Evolutionary conservation across 2,888 invertebrate genomes (phyloP).

Genomic region (Tachina grossa): DNA sequence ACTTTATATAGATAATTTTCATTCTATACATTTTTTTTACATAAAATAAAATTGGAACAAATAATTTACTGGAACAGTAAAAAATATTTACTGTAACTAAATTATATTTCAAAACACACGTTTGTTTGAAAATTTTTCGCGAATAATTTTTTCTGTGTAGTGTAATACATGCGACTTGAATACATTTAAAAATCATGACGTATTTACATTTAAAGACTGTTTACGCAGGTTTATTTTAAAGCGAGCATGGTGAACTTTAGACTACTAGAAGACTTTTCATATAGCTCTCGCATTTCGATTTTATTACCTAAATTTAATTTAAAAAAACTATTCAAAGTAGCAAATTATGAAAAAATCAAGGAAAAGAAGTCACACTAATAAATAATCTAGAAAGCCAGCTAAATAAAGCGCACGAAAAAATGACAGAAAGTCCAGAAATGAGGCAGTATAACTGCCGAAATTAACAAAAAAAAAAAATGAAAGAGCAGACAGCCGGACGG

Average conservation of each 20-base stretch:
- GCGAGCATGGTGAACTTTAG: background rate
- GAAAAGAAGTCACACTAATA: slow-evolving; percentile 42
- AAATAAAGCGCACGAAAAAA: slow-evolving; percentile 18
- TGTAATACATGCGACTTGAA: no score
- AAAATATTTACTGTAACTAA: no score
- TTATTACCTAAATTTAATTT: slow-evolving; percentile 27
- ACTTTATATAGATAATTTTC: no score
- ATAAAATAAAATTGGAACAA: no score
- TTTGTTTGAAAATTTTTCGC: no score
- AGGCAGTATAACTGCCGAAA: slow-evolving; percentile 58
- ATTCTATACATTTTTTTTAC: no score
- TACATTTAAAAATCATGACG: no score
- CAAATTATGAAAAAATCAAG: slow-evolving; percentile 40
- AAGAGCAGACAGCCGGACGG: slow-evolving; percentile 12
- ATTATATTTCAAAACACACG: no score
- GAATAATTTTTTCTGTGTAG: no score
- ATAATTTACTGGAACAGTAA: no score
- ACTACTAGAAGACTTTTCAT: background rate
- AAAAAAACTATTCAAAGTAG: slow-evolving; percentile 41
- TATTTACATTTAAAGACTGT: no score
- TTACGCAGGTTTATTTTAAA: no score
- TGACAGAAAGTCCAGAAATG: slow-evolving; percentile 49
- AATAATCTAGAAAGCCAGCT: slow-evolving; percentile 36
- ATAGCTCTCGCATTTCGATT: background rate
- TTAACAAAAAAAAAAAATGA: slow-evolving; percentile 26